These are phyloP conservation scores for Chloebia gouldiae DNA, from an alignment of 2,113 vertebrate species.

Conservation along the genomic window DNA sequence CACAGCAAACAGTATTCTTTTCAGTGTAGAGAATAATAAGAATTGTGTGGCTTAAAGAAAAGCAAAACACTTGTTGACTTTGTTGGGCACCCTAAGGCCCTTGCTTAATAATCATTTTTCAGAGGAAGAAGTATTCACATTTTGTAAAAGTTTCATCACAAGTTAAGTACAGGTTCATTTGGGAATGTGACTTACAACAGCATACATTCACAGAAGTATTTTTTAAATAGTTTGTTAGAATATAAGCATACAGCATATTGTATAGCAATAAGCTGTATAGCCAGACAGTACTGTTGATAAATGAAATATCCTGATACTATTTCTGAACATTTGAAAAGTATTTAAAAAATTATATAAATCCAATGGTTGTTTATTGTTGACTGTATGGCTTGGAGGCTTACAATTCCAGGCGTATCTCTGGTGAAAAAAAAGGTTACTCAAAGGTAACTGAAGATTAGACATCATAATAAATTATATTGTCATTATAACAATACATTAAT, in stretches of 20 bases:
- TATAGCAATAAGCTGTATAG: neutral
- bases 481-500: neutral
- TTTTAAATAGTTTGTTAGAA: neutral
- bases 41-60: neutral
- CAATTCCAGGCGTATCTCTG: neutral
- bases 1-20: neutral
- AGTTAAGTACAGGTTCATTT: neutral
- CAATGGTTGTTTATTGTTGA: neutral
- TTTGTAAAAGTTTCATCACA: neutral
- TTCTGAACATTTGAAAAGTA: neutral
- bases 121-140: neutral
- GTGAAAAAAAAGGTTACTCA: neutral
- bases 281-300: neutral
- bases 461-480: no score
- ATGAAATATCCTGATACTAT: neutral
- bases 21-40: neutral
- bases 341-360: neutral
- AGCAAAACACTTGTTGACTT: neutral
- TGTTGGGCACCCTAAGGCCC: neutral
- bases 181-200: neutral
- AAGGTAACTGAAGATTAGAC: neutral
- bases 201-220: neutral
- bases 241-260: neutral
- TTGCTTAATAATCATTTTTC: constrained; percentile 6
- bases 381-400: neutral